Percentiles rank a stretch among this genome's conserved stretches.
Evolutionary conservation across 2,888 invertebrate genomes (phyloP).

Genomic region (Cinara cedri): DNA sequence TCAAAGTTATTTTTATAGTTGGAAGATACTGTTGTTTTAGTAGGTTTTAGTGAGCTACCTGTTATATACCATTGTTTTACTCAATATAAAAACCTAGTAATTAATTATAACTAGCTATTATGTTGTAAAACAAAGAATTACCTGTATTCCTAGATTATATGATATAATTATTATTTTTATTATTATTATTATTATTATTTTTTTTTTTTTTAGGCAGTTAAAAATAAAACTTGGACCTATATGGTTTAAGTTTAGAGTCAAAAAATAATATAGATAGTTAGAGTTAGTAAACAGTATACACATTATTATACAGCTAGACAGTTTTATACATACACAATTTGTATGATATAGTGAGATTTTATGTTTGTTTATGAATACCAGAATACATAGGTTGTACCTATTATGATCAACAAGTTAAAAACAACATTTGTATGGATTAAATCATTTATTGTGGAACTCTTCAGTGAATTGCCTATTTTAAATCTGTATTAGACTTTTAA

Average conservation of each 20-base stretch:
- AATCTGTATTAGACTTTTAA: too few relatives aligned
- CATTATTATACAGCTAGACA: not conserved
- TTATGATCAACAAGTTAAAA: too few relatives aligned
- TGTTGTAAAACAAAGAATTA: slow-evolving; percentile 25
- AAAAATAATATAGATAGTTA: not conserved
- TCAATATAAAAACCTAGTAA: not conserved
- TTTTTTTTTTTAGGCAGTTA: slow-evolving; percentile 44
- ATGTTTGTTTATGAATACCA: too few relatives aligned
- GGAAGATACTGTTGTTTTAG: too few relatives aligned
- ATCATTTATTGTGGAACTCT: not conserved
- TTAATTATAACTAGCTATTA: not conserved
- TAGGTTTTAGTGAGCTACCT: not conserved
- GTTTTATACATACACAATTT: not conserved
- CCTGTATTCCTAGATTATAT: not conserved
- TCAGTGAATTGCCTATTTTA: not conserved
- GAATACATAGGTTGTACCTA: too few relatives aligned
- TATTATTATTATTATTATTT: too few relatives aligned
- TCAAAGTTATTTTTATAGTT: not conserved
- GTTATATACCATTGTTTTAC: not conserved
- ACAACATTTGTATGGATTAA: too few relatives aligned
- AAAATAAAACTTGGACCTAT: slow-evolving; percentile 14
- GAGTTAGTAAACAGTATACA: not conserved
- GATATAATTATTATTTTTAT: too few relatives aligned
- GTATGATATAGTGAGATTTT: not conserved
- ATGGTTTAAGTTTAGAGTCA: not conserved